phyloP scores from a whole-genome alignment of 2,888 invertebrate genomes.

The Philereme transversata region DNA sequence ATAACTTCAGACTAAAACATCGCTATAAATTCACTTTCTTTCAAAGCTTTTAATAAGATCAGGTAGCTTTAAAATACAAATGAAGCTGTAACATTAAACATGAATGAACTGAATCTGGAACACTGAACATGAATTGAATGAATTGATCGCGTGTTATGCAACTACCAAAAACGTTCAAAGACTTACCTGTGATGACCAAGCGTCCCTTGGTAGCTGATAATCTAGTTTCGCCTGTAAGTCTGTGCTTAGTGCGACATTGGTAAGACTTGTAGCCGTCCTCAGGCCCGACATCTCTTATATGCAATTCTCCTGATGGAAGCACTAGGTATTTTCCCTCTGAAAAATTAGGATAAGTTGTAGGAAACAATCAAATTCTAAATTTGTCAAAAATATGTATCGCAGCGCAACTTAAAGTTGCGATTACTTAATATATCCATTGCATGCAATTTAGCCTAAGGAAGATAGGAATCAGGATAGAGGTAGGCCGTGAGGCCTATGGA shows the following conservation, averaged over 20 bases:
- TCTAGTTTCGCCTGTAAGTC: conserved; percentile 95
- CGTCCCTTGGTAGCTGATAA: conserved; percentile 96
- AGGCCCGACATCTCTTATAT: conserved; percentile 97
- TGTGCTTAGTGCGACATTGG: conserved; percentile 96
- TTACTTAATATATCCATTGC: conserved; percentile 74
- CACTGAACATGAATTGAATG: conserved; percentile 34
- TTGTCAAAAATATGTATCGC: conserved; percentile 25
- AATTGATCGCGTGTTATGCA: conserved; percentile 42
- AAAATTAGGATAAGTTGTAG: conserved; percentile 37
- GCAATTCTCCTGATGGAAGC: conserved; percentile 96
- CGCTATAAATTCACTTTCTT: conserved; percentile 48
- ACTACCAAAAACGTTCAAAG: conserved; percentile 27
- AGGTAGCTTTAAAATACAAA: conserved; percentile 7
- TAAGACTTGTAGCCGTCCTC: conserved; percentile 97
- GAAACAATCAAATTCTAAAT: conserved; percentile 15
- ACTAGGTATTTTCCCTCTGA: conserved; percentile 98
- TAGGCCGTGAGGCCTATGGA: conserved; percentile 86
- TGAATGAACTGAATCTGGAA: conserved; percentile 24
- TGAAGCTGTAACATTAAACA: conserved; percentile 17
- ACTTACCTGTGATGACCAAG: conserved; percentile 97
- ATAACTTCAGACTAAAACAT: conserved; percentile 33
- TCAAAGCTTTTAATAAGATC: conserved; percentile 7
- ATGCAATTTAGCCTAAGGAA: conserved; percentile 82
- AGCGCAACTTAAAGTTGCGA: conserved; percentile 69
- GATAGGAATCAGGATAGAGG: conserved; percentile 78